Evolutionary conservation across 2,113 vertebrate species (phyloP).

Genomic region (Sorex fumeus): DNA sequence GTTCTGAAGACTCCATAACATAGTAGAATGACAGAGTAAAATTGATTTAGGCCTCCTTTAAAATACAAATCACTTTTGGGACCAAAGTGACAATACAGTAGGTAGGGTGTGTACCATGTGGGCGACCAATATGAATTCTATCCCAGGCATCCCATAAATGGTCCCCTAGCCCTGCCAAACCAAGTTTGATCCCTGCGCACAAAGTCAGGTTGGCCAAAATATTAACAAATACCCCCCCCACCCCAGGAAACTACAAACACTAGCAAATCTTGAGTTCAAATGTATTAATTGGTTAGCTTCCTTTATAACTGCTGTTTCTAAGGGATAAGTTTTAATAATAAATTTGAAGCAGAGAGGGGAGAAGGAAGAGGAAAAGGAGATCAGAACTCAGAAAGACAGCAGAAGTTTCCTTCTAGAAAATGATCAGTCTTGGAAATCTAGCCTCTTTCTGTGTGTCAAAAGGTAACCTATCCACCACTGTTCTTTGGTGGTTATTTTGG

Average conservation of each 20-base stretch:
- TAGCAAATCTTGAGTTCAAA: background rate
- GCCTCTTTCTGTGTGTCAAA: background rate
- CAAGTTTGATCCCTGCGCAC: too few relatives aligned
- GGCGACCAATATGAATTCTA: background rate
- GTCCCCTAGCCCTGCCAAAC: too few relatives aligned
- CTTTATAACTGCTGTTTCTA: background rate
- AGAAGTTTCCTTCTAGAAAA: background rate
- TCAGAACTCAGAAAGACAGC: background rate
- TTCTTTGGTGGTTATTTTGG: background rate
- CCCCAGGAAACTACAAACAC: too few relatives aligned
- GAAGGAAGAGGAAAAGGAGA: background rate
- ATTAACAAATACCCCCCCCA: too few relatives aligned
- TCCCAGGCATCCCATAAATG: too few relatives aligned
- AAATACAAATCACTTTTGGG: too few relatives aligned
- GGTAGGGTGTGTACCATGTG: background rate
- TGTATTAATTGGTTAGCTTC: background rate
- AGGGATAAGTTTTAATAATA: background rate
- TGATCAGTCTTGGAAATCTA: background rate
- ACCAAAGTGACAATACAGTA: too few relatives aligned
- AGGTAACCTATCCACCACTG: background rate
- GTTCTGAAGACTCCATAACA: background rate
- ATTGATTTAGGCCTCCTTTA: background rate
- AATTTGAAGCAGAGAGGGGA: background rate
- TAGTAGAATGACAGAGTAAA: background rate
- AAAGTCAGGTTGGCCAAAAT: too few relatives aligned